Conservation (phyloP, 2,888 invertebrate species). For the Mycalesis mineus region DNA sequence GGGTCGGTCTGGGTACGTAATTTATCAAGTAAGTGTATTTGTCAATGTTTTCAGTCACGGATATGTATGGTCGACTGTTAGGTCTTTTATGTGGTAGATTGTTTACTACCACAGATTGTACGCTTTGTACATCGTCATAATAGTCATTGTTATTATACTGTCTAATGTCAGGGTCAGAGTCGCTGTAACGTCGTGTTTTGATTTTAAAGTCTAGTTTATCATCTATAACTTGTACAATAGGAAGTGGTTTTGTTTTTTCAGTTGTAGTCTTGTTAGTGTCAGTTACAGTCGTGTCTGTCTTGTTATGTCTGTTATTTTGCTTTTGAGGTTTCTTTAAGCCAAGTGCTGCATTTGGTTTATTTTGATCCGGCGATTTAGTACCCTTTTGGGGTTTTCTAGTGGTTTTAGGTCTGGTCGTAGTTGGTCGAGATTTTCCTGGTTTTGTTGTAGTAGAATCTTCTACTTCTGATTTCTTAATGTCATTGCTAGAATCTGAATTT, state of each 20-base stretch:
- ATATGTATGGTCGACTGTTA: slow-evolving; percentile 60
- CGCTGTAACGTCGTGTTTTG: slow-evolving; percentile 61
- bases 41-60: slow-evolving; percentile 70
- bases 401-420: slow-evolving; percentile 42
- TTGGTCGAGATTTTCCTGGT: slow-evolving; percentile 31
- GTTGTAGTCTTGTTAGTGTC: slow-evolving; percentile 35
- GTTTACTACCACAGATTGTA: slow-evolving; percentile 64
- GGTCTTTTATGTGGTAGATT: slow-evolving; percentile 63
- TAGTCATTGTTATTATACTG: slow-evolving; percentile 54
- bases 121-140: slow-evolving; percentile 56
- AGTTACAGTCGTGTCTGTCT: slow-evolving; percentile 37
- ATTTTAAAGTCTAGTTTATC: slow-evolving; percentile 80
- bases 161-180: slow-evolving; percentile 46
- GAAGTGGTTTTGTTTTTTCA: slow-evolving; percentile 35
- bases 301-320: slow-evolving; percentile 38
- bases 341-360: slow-evolving; percentile 35
- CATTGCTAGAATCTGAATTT: slow-evolving; percentile 55
- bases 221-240: slow-evolving; percentile 61
- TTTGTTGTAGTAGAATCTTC: slow-evolving; percentile 24
- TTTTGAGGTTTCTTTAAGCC: slow-evolving; percentile 36
- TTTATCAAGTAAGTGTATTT: slow-evolving; percentile 74
- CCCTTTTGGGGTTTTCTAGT: slow-evolving; percentile 37
- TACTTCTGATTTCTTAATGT: slow-evolving; percentile 56
- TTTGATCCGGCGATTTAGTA: slow-evolving; percentile 31
- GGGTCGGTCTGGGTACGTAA: slow-evolving; percentile 73